Evolutionary conservation across 2,113 vertebrate species (phyloP).

Genomic region (human (Homo sapiens)): GRCh38 chr19:3149501-3150000

Average conservation of each 20-base stretch:
- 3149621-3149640: not conserved
- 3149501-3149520: not conserved
- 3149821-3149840: not conserved
- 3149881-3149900: not conserved
- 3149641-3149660: fast-evolving
- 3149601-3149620: no score
- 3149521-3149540: not conserved
- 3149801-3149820: not conserved
- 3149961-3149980: not conserved
- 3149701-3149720: not conserved
- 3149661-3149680: not conserved
- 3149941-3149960: not conserved
- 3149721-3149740: no score
- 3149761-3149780: not conserved
- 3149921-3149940: not conserved
- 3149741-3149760: not conserved
- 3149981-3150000: no score
- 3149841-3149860: not conserved
- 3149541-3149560: not conserved
- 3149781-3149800: not conserved
- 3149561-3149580: no score
- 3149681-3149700: not conserved
- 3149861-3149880: not conserved
- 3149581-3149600: no score
- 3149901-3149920: not conserved